Percentiles rank a stretch among this genome's conserved stretches.
Conservation (phyloP, 2,888 invertebrate genomes). For the Melanostoma mellinum region DNA sequence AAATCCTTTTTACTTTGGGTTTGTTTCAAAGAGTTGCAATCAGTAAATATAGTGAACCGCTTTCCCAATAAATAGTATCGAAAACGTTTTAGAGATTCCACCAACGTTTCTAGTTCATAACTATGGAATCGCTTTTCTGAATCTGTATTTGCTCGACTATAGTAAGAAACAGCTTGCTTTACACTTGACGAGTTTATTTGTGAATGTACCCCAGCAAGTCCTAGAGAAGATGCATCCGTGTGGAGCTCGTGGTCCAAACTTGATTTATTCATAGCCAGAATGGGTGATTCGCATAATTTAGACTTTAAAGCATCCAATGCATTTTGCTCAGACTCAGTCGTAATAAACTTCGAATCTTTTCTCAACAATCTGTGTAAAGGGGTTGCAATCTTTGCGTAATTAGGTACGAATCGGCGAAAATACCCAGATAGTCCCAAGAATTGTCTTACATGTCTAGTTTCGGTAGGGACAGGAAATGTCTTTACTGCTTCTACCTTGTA, state of each 20-base stretch:
- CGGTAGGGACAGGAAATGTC: no score
- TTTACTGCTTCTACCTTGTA: no score
- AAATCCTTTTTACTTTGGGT: constrained; percentile 9
- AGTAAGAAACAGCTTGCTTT: neutral
- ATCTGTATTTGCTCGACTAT: constrained; percentile 6
- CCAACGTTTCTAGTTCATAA: constrained; percentile 30
- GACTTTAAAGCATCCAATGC: constrained; percentile 1
- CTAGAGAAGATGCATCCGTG: neutral
- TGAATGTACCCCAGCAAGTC: constrained; percentile 32
- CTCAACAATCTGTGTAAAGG: no score
- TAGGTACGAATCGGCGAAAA: no score
- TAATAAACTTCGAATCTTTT: no score
- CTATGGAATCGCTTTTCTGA: constrained; percentile 43
- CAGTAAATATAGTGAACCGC: neutral
- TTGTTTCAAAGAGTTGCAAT: constrained; percentile 8
- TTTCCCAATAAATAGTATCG: constrained; percentile 31
- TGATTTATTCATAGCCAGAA: neutral
- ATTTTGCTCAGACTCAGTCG: neutral
- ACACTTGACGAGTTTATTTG: constrained; percentile 19
- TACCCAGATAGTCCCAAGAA: no score
- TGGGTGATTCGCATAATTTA: neutral
- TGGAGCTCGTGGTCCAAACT: no score
- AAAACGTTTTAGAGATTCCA: constrained; percentile 41
- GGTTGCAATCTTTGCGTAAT: no score
- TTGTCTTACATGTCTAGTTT: no score